A percentile compares a stretch with the other conserved stretches of the same genome.
phyloP scores from a whole-genome alignment of 2,888 invertebrate species.

The Dynastes maya region DNA sequence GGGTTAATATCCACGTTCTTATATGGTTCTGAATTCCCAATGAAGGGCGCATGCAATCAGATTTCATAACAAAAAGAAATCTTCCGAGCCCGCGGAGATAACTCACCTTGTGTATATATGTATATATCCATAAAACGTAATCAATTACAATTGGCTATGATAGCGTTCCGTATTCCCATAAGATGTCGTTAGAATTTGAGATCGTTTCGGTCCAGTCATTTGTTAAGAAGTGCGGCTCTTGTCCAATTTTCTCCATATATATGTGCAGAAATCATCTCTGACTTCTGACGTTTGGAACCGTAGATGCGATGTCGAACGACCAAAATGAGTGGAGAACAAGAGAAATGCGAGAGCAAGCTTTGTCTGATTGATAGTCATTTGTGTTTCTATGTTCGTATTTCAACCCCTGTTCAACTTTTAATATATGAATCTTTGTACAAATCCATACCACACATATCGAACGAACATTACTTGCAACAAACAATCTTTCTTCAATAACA shows the following conservation, averaged over 20 bases:
- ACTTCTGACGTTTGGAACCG: slow-evolving; percentile 16
- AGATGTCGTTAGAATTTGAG: slow-evolving; percentile 66
- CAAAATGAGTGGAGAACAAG: neutral
- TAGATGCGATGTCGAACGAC: neutral
- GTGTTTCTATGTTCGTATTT: neutral
- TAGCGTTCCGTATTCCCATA: slow-evolving; percentile 61
- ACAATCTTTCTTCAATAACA: too few species aligned
- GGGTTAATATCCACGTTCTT: too few species aligned
- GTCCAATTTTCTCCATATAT: neutral
- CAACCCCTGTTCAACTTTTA: too few species aligned
- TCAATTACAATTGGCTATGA: slow-evolving; percentile 30
- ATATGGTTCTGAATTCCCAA: too few species aligned
- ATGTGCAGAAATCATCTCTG: neutral
- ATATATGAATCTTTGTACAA: too few species aligned
- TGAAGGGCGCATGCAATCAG: too few species aligned
- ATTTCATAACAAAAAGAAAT: too few species aligned
- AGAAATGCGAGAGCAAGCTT: neutral
- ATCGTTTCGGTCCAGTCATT: slow-evolving; percentile 44
- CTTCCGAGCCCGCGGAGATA: too few species aligned
- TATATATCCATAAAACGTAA: slow-evolving; percentile 15
- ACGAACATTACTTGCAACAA: too few species aligned
- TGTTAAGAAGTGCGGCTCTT: slow-evolving; percentile 23
- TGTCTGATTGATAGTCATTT: slow-evolving; percentile 11
- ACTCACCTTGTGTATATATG: too few species aligned
- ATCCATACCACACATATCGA: too few species aligned